Base-by-base conservation (phyloP, 37 sponge, comb jelly and placozoan species). In the Hormiphora californensis region DNA sequence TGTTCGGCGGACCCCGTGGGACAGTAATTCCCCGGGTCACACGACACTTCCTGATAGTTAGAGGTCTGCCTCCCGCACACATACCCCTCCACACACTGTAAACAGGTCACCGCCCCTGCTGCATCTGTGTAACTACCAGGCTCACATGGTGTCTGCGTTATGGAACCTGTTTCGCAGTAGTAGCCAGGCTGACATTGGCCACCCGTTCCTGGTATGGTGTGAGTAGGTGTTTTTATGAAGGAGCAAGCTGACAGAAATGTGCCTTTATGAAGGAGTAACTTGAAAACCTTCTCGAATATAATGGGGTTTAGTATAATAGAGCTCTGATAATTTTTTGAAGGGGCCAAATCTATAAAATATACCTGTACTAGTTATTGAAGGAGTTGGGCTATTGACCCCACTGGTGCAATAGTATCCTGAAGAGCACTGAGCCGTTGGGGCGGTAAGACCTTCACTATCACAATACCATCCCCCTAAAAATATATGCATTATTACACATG, bases 391-490 rank as follows among this genome's bases (percentile, higher is more conserved):
- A 40, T 78, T 78, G 28, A 61, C 59, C 2, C 81, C 54, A 28
- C 54, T 22, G 11, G 55, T 73, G 28, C 89, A 88, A 33, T 88
- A 88, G 85, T 88, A 88, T 17, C 89, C 89, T 1, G 73, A 43
- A 19, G 32, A 23, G 73, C 89, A 88, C 30, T 78, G 23, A 1
- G 85, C 89, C 15, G 38, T 41, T 11, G 89, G 89, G 9, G 22
- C 32, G 12, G 55, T 78, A 5, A 88, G 39, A 11, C 85, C 89
- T 5, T 54, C 25, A 27, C 51, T 59, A 8, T 41, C 89, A 53
- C 89, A 88, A 32, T 86, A 88, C 32, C 27, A 31, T 30, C 89
- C 81, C 9, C 81, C 86, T 55, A 57, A 1, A 40, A 28, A 15
- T 34, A 63, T 63, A 63, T 11, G 11, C 19, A 21, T 11, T 63